These are phyloP conservation scores for Ceriagrion tenellum DNA, from an alignment of 2,888 invertebrate genomes.

Conservation along the genomic window DNA sequence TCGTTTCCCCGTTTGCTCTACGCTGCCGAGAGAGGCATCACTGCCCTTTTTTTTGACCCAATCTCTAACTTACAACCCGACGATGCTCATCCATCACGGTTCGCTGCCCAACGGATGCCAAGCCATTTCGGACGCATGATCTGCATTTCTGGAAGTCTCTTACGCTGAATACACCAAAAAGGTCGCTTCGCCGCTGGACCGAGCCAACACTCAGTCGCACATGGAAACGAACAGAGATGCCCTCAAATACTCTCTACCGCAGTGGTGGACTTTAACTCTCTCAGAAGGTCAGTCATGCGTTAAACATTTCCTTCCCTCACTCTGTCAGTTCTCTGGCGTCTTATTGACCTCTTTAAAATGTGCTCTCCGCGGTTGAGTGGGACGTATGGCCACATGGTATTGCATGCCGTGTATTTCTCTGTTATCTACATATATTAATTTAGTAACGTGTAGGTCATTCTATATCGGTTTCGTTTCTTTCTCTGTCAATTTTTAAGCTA, in stretches of 20 bases:
- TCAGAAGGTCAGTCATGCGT: background rate
- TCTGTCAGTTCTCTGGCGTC: background rate
- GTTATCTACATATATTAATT: no score
- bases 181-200: background rate
- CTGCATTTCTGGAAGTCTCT: slow-evolving; percentile 17
- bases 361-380: background rate
- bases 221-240: background rate
- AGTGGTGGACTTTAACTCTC: background rate
- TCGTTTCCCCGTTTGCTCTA: no score
- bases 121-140: background rate
- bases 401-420: no score
- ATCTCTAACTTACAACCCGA: background rate
- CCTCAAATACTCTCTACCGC: background rate
- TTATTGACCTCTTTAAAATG: slow-evolving; percentile 4
- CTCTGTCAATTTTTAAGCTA: no score
- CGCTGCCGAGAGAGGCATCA: background rate
- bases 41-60: background rate
- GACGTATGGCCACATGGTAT: no score
- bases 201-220: background rate
- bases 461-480: no score
- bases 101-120: background rate
- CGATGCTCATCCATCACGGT: background rate
- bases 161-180: slow-evolving; percentile 25
- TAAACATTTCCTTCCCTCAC: background rate
- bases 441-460: no score